These are phyloP conservation scores for Sebastes vulpes DNA, from an alignment of 2,797 vertebrate species.

Conservation along the genomic window DNA sequence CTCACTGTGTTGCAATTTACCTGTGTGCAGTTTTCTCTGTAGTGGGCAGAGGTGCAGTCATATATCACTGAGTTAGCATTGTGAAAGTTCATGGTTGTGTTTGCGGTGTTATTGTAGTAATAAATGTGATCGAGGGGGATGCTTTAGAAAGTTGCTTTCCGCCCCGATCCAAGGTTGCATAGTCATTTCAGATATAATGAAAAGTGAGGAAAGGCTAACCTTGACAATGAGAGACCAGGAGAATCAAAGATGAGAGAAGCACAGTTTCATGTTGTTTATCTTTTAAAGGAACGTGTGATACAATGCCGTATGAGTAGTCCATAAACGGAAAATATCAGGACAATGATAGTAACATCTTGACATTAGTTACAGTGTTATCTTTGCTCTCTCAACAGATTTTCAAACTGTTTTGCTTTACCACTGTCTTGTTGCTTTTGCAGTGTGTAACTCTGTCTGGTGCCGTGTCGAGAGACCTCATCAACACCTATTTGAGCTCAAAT, in stretches of 20 bases:
- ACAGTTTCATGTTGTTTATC: constrained; percentile 14
- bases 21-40: background rate
- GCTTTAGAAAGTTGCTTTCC: constrained; percentile 46
- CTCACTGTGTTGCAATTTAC: constrained; percentile 14
- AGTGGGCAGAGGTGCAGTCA: constrained; percentile 11
- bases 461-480: background rate
- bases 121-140: constrained; percentile 68
- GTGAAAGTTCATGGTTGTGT: constrained; percentile 71
- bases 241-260: constrained; percentile 44
- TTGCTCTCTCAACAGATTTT: background rate
- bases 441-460: background rate
- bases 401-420: background rate
- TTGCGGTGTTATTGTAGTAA: constrained; percentile 56
- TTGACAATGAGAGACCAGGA: constrained; percentile 45
- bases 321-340: background rate
- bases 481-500: background rate
- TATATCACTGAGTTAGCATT: constrained; percentile 58
- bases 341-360: background rate
- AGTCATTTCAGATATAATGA: constrained; percentile 67
- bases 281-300: constrained; percentile 17
- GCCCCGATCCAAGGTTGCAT: constrained; percentile 63
- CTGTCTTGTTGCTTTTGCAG: background rate
- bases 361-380: background rate
- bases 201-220: constrained; percentile 56
- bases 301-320: background rate